Conservation (phyloP, 64 coral and sea anemone species). For the Dendrophyllia cribrosa region DNA sequence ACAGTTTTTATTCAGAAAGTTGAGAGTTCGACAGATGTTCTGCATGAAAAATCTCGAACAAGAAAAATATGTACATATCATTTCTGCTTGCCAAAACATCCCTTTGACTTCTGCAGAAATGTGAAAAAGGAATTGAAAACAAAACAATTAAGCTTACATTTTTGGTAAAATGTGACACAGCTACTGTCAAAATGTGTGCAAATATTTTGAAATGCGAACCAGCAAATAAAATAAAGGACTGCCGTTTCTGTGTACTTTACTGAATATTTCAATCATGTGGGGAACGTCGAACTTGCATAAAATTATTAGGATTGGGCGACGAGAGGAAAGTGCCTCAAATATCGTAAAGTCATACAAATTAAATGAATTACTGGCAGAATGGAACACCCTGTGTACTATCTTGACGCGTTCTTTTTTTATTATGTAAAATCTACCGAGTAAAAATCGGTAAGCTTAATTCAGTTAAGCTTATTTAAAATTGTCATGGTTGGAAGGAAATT, state of each 20-base stretch:
- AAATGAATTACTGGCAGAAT: background rate
- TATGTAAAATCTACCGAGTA: background rate
- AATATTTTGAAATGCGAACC: constrained; percentile 47
- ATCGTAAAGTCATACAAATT: background rate
- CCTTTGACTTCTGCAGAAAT: background rate
- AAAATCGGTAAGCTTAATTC: background rate
- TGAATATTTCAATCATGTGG: background rate
- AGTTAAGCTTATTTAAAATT: background rate
- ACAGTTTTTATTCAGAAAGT: background rate
- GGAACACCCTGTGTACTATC: background rate
- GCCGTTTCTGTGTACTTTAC: constrained; percentile 13
- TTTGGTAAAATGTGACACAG: background rate
- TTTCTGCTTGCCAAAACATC: background rate
- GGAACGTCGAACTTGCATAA: constrained; percentile 17
- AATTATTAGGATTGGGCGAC: background rate
- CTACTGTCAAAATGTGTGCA: constrained; percentile 1
- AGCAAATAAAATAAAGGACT: constrained; percentile 20
- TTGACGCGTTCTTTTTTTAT: background rate
- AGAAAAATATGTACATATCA: constrained; percentile 22
- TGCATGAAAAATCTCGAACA: constrained; percentile 7
- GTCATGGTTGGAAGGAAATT: background rate
- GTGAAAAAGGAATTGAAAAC: background rate
- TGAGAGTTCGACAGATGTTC: background rate
- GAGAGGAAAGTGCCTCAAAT: background rate
- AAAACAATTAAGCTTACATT: background rate